Conservation (phyloP, 2,113 vertebrate species). For the Rhineura floridana region DNA sequence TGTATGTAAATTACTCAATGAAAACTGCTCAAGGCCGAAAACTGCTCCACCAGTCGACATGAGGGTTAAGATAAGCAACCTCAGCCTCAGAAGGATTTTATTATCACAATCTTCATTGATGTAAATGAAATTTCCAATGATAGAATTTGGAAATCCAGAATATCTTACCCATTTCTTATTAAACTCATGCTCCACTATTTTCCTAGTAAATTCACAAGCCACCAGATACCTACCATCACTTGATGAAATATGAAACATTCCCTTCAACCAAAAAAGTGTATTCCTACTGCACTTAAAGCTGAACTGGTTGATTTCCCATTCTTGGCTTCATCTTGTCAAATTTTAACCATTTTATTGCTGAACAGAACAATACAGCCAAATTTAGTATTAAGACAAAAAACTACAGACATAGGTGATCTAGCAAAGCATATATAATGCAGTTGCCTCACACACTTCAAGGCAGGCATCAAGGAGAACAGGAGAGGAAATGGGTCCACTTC, state of each 20-base stretch:
- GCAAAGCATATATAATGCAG: not conserved
- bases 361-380: not conserved
- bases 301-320: not conserved
- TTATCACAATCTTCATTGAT: not conserved
- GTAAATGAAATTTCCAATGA: not conserved
- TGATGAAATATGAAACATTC: not conserved
- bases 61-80: not conserved
- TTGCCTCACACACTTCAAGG: not conserved
- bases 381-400: not conserved
- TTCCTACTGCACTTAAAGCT: not conserved
- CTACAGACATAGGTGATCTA: not conserved
- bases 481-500: not conserved
- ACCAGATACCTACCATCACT: not conserved
- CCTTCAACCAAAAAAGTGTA: not conserved
- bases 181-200: not conserved
- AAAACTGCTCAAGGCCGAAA: no score
- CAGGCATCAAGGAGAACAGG: not conserved
- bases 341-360: not conserved
- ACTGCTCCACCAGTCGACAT: no score
- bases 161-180: not conserved
- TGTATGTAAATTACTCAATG: no score
- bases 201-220: not conserved
- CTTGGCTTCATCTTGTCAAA: not conserved
- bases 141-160: not conserved
- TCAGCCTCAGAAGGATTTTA: not conserved